Conservation (phyloP, 2,888 invertebrate species). For the Platycheirus rosarum region DNA sequence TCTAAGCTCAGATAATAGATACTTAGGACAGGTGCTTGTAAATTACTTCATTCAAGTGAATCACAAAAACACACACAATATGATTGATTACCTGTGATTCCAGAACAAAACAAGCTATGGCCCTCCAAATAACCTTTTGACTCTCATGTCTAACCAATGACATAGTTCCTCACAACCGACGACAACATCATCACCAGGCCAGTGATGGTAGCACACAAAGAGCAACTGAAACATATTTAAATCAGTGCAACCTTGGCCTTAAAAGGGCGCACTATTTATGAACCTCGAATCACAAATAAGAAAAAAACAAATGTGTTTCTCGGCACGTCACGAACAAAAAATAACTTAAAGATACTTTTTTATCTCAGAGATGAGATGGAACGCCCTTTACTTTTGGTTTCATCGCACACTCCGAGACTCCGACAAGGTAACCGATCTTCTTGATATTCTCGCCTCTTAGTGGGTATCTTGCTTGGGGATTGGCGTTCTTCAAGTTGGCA, state of each 20-base stretch:
- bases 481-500: background rate
- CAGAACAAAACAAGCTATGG: background rate
- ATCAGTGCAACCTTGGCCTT: constrained; percentile 45
- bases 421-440: constrained; percentile 43
- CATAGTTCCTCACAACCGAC: background rate
- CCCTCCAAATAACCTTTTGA: background rate
- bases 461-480: background rate
- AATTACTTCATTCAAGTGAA: background rate
- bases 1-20: background rate
- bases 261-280: constrained; percentile 39
- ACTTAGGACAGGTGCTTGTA: background rate
- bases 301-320: constrained; percentile 11
- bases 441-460: constrained; percentile 1
- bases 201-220: background rate
- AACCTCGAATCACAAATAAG: background rate
- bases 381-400: constrained; percentile 31
- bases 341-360: background rate
- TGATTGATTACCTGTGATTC: background rate
- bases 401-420: constrained; percentile 14
- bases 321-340: constrained; percentile 8
- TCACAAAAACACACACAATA: background rate
- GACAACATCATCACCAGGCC: background rate
- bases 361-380: constrained; percentile 7
- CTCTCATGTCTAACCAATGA: background rate
- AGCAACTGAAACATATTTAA: background rate